A percentile compares a stretch with the other conserved stretches of the same genome.
phyloP scores from a whole-genome alignment of 53 echinoderm and acorn worm genomes.

The Luidia sarsii region DNA sequence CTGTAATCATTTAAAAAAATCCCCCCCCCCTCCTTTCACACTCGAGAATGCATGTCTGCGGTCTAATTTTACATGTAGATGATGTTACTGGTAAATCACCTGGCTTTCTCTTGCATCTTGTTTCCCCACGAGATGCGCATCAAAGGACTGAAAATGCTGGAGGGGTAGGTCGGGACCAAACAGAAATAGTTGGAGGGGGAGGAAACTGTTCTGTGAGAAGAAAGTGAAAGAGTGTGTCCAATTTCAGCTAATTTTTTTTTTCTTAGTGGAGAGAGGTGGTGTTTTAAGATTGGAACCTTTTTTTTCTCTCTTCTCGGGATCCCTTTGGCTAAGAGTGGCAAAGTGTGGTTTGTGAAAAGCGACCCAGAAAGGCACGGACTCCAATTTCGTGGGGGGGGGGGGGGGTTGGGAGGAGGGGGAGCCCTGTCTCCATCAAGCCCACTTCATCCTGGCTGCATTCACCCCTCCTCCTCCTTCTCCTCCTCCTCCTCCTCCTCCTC shows the following conservation, averaged over 20 bases:
- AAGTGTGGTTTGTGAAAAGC: constrained; percentile 28
- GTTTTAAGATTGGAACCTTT: constrained; percentile 10
- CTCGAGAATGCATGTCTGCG: too few relatives aligned
- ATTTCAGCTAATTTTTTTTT: constrained; percentile 35
- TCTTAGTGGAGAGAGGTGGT: too few relatives aligned
- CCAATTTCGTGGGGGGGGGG: constrained; percentile 35
- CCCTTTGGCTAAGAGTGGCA: constrained; percentile 9
- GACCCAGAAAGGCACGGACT: constrained; percentile 16
- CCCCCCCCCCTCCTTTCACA: too few relatives aligned
- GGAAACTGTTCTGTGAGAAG: constrained; percentile 33
- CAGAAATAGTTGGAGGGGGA: constrained; percentile 48
- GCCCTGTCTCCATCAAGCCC: constrained; percentile 43
- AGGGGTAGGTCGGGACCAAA: background rate
- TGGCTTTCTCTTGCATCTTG: too few relatives aligned
- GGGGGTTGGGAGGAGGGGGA: too few relatives aligned
- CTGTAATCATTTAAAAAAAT: too few relatives aligned
- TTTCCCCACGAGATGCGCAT: too few relatives aligned
- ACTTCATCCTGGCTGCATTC: constrained; percentile 31
- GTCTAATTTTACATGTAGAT: too few relatives aligned
- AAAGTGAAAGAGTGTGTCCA: constrained; percentile 60
- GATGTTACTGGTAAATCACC: too few relatives aligned
- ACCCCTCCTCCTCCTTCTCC: too few relatives aligned
- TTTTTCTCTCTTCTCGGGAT: too few relatives aligned
- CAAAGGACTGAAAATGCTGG: background rate
- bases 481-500: too few relatives aligned